phyloP scores from a whole-genome alignment of 2,888 invertebrate species.

The Microchrysa polita region DNA sequence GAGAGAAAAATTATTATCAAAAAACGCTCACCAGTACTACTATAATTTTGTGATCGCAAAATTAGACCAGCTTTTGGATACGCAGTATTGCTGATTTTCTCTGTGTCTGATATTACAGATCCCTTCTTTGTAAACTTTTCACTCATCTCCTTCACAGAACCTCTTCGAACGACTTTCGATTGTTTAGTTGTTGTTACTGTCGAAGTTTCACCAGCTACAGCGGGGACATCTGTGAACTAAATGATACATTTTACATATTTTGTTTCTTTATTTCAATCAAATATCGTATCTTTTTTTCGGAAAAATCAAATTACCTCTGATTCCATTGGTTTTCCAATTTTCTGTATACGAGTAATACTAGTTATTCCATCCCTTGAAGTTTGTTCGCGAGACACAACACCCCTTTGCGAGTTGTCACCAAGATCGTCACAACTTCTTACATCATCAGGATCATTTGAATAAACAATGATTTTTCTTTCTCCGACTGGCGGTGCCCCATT shows the following conservation, averaged over 20 bases:
- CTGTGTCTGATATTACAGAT: slow-evolving; percentile 57
- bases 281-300: not conserved
- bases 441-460: slow-evolving; percentile 71
- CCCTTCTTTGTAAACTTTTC: slow-evolving; percentile 79
- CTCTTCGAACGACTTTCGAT: slow-evolving; percentile 69
- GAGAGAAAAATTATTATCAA: not conserved
- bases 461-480: slow-evolving; percentile 75
- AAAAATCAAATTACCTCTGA: slow-evolving; percentile 46
- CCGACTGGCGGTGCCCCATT: slow-evolving; percentile 76
- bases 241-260: slow-evolving; percentile 1
- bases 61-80: slow-evolving; percentile 82
- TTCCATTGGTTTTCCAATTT: slow-evolving; percentile 56
- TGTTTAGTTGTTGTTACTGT: slow-evolving; percentile 17
- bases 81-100: slow-evolving; percentile 53
- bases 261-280: not conserved
- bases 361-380: slow-evolving; percentile 66
- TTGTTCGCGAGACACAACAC: slow-evolving; percentile 63
- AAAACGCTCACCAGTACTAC: slow-evolving; percentile 12
- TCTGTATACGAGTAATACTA: slow-evolving; percentile 55
- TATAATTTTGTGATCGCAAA: slow-evolving; percentile 68
- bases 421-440: slow-evolving; percentile 54
- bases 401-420: slow-evolving; percentile 48
- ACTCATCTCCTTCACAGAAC: slow-evolving; percentile 80
- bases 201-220: slow-evolving; percentile 44
- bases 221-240: slow-evolving; percentile 53